A percentile compares a stretch with the other conserved stretches of the same genome.
These are phyloP conservation scores for Sturmia bella DNA, from an alignment of 2,888 invertebrate genomes.

Conservation along the genomic window DNA sequence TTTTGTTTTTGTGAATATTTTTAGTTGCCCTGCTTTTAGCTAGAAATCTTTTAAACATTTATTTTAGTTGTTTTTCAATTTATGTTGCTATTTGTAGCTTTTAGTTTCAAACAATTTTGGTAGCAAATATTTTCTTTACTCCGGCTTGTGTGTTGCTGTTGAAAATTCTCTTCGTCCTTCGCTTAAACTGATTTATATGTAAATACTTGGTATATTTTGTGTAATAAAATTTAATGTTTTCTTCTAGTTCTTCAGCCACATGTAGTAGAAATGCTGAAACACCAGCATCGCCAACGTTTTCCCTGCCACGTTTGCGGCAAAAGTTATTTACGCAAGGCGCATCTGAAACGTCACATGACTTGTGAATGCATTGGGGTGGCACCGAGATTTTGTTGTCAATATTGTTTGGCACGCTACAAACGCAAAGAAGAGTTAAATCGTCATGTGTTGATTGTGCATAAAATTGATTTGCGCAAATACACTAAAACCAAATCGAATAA, in stretches of 20 bases:
- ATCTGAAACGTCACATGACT: slow-evolving; percentile 75
- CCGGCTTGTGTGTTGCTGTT: neutral
- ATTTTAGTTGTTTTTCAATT: neutral
- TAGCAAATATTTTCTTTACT: neutral
- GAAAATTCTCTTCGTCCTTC: slow-evolving; percentile 40
- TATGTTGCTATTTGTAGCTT: neutral
- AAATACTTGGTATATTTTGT: too few relatives aligned
- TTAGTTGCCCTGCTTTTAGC: too few relatives aligned
- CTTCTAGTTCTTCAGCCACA: slow-evolving; percentile 28
- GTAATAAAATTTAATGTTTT: slow-evolving; percentile 32
- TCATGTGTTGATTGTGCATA: slow-evolving; percentile 68
- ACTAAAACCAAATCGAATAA: neutral
- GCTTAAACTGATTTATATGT: too few relatives aligned
- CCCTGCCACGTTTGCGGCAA: slow-evolving; percentile 76
- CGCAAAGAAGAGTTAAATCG: slow-evolving; percentile 76
- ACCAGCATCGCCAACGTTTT: slow-evolving; percentile 73
- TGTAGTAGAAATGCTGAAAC: neutral
- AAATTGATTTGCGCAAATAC: slow-evolving; percentile 33
- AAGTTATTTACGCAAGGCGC: slow-evolving; percentile 76
- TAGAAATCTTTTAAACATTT: neutral
- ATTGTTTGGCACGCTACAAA: slow-evolving; percentile 74
- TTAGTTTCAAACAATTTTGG: slow-evolving; percentile 3
- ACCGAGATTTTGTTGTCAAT: slow-evolving; percentile 74
- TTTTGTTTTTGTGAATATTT: too few relatives aligned
- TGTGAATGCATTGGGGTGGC: slow-evolving; percentile 75